Evolutionary conservation across 2,113 vertebrate species (phyloP).

Genomic region (Oncorhynchus clarkii): DNA sequence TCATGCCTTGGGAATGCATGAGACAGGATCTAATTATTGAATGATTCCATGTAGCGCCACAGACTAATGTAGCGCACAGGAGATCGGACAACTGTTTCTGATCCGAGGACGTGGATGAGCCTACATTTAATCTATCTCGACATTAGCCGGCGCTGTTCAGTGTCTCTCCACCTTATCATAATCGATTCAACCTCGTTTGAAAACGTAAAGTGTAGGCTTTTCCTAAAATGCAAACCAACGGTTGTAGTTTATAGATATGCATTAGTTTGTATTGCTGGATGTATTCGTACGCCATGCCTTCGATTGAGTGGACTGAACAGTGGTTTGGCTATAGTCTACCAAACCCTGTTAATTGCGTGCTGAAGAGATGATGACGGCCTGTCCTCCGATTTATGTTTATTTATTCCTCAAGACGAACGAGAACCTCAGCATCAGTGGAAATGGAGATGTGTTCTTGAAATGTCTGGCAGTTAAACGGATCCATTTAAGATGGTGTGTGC

Average conservation of each 20-base stretch:
- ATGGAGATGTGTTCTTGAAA: constrained; percentile 37
- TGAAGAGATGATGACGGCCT: constrained; percentile 5
- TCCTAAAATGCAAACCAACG: no score
- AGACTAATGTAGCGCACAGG: no score
- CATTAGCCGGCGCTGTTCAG: no score
- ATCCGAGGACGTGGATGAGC: background rate
- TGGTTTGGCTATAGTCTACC: background rate
- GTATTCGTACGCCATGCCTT: constrained; percentile 37
- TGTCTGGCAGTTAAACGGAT: constrained; percentile 13
- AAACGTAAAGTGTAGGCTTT: no score
- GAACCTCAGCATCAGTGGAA: constrained; percentile 32
- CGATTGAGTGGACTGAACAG: background rate
- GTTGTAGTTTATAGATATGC: no score
- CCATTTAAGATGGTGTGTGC: constrained; percentile 20
- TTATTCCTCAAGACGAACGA: constrained; percentile 24
- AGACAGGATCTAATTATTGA: constrained; percentile 1
- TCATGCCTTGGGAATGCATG: background rate
- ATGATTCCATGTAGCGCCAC: no score
- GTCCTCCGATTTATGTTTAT: constrained; percentile 5
- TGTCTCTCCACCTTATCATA: no score
- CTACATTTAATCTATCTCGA: no score
- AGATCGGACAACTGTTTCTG: background rate
- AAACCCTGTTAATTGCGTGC: constrained; percentile 1
- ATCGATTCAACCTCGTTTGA: no score
- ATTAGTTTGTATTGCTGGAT: background rate